phyloP scores from a whole-genome alignment of 2,113 vertebrate species.

The Sardina pilchardus region DNA sequence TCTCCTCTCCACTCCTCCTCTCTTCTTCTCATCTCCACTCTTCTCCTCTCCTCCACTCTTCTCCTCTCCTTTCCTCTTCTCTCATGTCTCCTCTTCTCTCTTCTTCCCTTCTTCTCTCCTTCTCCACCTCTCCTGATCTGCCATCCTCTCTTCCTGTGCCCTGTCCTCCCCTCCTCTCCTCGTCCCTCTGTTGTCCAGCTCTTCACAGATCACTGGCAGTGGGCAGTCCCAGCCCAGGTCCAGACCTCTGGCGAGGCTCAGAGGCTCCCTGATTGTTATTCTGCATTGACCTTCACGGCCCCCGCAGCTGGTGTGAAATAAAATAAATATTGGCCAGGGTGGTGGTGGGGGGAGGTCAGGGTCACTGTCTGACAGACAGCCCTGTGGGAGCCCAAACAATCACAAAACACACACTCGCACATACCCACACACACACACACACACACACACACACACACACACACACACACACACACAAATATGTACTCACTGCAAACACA shows the following conservation, averaged over 20 bases:
- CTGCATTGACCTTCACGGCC: conserved; percentile 22
- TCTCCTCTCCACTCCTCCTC: background rate
- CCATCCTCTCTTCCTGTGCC: background rate
- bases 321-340: conserved; percentile 53
- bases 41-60: background rate
- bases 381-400: conserved; percentile 22
- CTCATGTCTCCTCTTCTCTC: too few relatives aligned
- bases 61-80: background rate
- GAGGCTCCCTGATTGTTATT: conserved; percentile 36
- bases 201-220: background rate
- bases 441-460: conserved; percentile 27
- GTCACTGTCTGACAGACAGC: conserved; percentile 47
- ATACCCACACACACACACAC: conserved; percentile 44
- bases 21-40: background rate
- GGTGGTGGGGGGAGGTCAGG: conserved; percentile 35
- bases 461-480: conserved; percentile 23
- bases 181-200: background rate
- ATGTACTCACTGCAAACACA: background rate
- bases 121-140: background rate
- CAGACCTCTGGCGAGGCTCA: background rate
- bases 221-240: background rate
- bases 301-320: conserved; percentile 32
- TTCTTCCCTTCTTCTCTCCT: too few relatives aligned
- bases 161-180: background rate
- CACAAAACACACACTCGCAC: conserved; percentile 40